Conservation (phyloP, 2,113 vertebrate species). For the Calonectris borealis region DNA sequence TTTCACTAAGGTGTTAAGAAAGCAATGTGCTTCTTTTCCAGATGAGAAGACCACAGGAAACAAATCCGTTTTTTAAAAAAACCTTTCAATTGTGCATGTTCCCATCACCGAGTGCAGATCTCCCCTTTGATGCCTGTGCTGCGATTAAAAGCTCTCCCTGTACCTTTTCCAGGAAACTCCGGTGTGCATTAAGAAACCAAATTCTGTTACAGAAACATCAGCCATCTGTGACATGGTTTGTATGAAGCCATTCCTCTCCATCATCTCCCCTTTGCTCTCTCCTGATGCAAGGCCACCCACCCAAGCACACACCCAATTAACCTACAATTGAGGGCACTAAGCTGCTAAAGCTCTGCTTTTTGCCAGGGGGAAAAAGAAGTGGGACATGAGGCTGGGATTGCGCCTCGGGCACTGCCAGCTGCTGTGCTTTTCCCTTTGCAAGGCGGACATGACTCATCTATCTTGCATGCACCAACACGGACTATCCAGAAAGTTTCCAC, state of each 20-base stretch:
- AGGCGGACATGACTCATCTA: neutral
- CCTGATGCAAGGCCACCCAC: neutral
- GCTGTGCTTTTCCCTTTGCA: neutral
- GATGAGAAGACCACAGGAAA: neutral
- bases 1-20: neutral
- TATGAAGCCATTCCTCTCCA: neutral
- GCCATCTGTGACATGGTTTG: rapidly evolving
- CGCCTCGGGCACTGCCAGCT: neutral
- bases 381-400: neutral
- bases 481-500: neutral
- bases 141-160: neutral
- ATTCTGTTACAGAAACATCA: neutral
- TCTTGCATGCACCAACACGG: too few relatives aligned
- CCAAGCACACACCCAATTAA: neutral
- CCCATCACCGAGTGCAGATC: neutral
- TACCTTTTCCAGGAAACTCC: neutral
- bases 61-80: neutral
- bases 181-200: neutral
- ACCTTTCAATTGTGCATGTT: neutral
- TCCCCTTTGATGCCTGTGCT: neutral
- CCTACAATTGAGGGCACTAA: neutral
- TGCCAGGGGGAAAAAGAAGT: neutral
- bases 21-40: neutral
- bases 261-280: neutral
- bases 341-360: neutral